Evolutionary conservation across 2,113 vertebrate genomes (phyloP).

Genomic region (Lota lota): DNA sequence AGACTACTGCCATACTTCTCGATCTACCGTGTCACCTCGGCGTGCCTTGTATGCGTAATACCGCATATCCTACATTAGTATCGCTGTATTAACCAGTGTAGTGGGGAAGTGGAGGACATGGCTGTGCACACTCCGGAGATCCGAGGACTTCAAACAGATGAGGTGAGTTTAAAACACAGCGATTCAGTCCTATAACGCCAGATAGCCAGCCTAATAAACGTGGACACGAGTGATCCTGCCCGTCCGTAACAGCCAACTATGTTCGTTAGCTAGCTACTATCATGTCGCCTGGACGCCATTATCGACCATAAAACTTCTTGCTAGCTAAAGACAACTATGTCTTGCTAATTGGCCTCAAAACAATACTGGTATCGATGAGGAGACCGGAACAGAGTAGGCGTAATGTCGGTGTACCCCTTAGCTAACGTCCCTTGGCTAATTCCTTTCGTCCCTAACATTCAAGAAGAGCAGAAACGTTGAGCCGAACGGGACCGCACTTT

Average conservation of each 20-base stretch:
- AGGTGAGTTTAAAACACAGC: slow-evolving; percentile 54
- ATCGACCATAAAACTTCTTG: neutral
- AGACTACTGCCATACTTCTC: neutral
- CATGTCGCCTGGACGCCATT: neutral
- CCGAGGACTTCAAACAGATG: slow-evolving; percentile 69
- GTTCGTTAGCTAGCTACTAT: too few species aligned
- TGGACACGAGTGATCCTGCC: neutral
- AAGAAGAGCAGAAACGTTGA: too few species aligned
- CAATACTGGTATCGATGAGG: too few species aligned
- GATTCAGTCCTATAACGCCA: neutral
- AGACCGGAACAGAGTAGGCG: too few species aligned
- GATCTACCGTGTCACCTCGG: too few species aligned
- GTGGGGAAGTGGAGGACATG: slow-evolving; percentile 46
- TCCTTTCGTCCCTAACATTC: too few species aligned
- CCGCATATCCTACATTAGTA: neutral
- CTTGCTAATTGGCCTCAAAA: neutral
- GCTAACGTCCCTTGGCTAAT: too few species aligned
- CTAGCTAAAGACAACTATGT: neutral
- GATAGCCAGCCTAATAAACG: neutral
- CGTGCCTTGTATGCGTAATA: neutral
- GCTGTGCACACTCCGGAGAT: slow-evolving; percentile 62
- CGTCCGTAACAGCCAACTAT: neutral
- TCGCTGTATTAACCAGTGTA: neutral
- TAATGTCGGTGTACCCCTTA: too few species aligned
- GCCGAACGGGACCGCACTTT: too few species aligned